Percentiles rank a stretch among this genome's conserved stretches.
These are phyloP conservation scores for Loris lydekkerianus DNA, from an alignment of 2,797 vertebrate species.

Conservation along the genomic window DNA sequence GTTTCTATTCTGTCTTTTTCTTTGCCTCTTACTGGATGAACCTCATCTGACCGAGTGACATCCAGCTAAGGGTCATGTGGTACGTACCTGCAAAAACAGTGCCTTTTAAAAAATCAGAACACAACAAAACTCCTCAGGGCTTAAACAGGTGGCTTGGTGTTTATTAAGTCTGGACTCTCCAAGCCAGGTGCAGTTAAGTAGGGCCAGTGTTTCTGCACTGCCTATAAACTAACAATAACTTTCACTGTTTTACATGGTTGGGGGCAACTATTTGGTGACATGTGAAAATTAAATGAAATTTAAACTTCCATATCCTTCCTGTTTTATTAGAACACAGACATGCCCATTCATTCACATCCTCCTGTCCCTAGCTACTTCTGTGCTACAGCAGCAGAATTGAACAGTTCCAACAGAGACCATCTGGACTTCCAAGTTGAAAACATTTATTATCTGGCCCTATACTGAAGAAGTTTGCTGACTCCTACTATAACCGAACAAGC, in stretches of 20 bases:
- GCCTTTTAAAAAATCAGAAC: not conserved
- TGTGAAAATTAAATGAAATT: not conserved
- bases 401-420: not conserved
- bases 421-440: not conserved
- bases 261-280: not conserved
- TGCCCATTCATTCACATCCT: not conserved
- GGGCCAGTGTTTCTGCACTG: not conserved
- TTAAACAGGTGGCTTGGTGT: not conserved
- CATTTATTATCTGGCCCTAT: not conserved
- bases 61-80: not conserved
- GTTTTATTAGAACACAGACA: not conserved
- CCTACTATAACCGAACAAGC: not conserved
- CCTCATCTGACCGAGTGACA: not conserved
- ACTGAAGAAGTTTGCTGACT: not conserved
- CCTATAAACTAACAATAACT: not conserved
- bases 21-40: not conserved
- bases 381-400: accelerated
- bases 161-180: not conserved
- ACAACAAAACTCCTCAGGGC: not conserved
- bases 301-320: not conserved
- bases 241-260: not conserved
- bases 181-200: not conserved
- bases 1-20: not conserved
- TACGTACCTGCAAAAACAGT: not conserved
- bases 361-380: not conserved